These are phyloP conservation scores for Drosophila paranaensis DNA, from an alignment of 2,888 invertebrate species.

Conservation along the genomic window DNA sequence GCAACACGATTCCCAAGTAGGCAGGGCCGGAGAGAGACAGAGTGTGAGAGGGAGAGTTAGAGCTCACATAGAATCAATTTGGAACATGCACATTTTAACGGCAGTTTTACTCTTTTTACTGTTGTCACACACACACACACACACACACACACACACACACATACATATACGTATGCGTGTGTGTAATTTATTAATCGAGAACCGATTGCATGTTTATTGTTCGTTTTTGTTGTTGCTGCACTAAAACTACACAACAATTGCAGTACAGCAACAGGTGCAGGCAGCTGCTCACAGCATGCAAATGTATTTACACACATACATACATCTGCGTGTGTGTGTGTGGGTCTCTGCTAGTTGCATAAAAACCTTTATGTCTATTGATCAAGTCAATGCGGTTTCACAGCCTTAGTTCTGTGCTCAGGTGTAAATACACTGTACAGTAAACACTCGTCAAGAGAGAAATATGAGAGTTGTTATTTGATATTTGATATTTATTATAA, in stretches of 20 bases:
- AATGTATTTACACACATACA: background rate
- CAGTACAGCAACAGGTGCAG: constrained; percentile 47
- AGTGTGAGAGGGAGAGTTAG: constrained; percentile 19
- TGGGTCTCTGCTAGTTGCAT: background rate
- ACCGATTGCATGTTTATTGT: constrained; percentile 41
- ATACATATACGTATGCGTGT: background rate
- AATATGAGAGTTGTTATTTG: too few species aligned
- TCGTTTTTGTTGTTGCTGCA: constrained; percentile 26
- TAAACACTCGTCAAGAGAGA: background rate
- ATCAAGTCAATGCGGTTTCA: constrained; percentile 7
- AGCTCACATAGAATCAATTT: constrained; percentile 29
- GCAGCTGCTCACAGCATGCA: constrained; percentile 24
- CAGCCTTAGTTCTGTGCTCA: constrained; percentile 6
- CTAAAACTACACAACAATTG: constrained; percentile 21
- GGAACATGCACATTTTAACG: constrained; percentile 34
- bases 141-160: background rate
- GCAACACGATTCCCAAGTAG: constrained; percentile 45
- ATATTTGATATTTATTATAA: too few species aligned
- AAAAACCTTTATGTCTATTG: constrained; percentile 5
- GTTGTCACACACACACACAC: constrained; percentile 20
- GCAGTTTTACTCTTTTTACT: constrained; percentile 34
- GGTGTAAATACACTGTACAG: constrained; percentile 3
- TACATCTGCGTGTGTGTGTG: background rate
- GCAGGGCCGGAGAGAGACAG: constrained; percentile 5
- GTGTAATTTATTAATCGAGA: constrained; percentile 38